These are phyloP conservation scores for Paramormyrops kingsleyae DNA, from an alignment of 2,113 vertebrate species.

Conservation along the genomic window DNA sequence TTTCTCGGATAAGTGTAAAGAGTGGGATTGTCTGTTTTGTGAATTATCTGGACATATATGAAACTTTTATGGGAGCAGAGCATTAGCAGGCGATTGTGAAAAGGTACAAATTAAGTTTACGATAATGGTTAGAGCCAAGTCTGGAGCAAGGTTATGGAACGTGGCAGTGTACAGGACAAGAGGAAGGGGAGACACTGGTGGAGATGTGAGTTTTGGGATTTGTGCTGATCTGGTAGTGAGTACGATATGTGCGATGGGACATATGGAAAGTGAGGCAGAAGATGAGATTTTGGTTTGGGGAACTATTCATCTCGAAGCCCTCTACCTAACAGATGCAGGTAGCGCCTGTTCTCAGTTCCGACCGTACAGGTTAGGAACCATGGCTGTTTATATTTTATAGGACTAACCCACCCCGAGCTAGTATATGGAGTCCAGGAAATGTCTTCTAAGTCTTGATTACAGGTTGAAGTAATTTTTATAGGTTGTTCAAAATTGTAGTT, in stretches of 20 bases:
- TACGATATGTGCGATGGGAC: slow-evolving; percentile 38
- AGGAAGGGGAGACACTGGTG: slow-evolving; percentile 14
- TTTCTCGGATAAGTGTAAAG: slow-evolving; percentile 21
- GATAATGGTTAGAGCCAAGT: slow-evolving; percentile 27
- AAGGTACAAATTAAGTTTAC: not conserved
- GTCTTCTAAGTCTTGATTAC: not conserved
- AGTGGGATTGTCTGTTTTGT: slow-evolving; percentile 29
- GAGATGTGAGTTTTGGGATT: slow-evolving; percentile 34
- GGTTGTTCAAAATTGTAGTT: slow-evolving; percentile 7
- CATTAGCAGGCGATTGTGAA: slow-evolving; percentile 31
- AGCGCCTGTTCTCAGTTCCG: not conserved
- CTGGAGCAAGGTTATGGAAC: slow-evolving; percentile 23
- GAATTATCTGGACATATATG: slow-evolving; percentile 40
- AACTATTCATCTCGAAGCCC: slow-evolving; percentile 7
- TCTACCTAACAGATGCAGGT: not conserved
- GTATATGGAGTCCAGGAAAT: slow-evolving; percentile 11
- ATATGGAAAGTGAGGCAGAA: slow-evolving; percentile 32
- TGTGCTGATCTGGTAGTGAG: slow-evolving; percentile 39
- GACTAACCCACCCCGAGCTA: not conserved
- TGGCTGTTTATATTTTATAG: not conserved
- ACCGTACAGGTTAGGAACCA: not conserved
- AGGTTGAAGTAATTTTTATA: not conserved
- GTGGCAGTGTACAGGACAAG: not conserved
- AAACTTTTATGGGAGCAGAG: not conserved
- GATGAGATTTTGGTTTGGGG: slow-evolving; percentile 35